These are phyloP conservation scores for Neodon shergylaensis DNA, from an alignment of 2,113 vertebrate genomes.

Conservation along the genomic window DNA sequence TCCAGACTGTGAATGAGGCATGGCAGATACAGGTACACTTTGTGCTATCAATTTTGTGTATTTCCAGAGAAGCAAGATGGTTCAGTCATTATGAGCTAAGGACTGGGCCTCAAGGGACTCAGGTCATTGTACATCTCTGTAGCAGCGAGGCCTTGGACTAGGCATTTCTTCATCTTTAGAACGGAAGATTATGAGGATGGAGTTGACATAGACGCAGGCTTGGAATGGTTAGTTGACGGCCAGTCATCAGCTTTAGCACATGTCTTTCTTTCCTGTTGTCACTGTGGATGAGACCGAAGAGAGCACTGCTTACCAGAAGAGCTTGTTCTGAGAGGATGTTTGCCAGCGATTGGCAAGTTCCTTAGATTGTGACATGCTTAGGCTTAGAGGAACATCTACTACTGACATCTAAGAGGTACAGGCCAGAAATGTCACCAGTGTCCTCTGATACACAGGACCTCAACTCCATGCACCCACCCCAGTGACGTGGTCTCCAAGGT, in stretches of 20 bases:
- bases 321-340: background rate
- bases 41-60: background rate
- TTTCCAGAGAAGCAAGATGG: conserved; percentile 20
- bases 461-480: background rate
- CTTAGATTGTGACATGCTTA: background rate
- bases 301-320: background rate
- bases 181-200: background rate
- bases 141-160: background rate
- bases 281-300: conserved; percentile 2
- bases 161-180: conserved; percentile 28
- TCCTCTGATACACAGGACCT: background rate
- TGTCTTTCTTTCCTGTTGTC: background rate
- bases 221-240: background rate
- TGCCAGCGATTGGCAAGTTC: background rate
- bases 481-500: background rate
- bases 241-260: background rate
- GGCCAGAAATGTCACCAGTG: background rate
- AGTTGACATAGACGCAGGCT: background rate
- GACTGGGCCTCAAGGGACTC: background rate
- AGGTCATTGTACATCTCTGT: background rate
- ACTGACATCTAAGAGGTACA: background rate
- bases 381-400: background rate
- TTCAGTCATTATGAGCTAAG: background rate
- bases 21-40: background rate
- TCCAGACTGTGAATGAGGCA: background rate